Evolutionary conservation across 2,888 invertebrate genomes (phyloP), one percentile per base, ranked within the genome.

Genomic region (Perizoma flavofasciatum): DNA sequence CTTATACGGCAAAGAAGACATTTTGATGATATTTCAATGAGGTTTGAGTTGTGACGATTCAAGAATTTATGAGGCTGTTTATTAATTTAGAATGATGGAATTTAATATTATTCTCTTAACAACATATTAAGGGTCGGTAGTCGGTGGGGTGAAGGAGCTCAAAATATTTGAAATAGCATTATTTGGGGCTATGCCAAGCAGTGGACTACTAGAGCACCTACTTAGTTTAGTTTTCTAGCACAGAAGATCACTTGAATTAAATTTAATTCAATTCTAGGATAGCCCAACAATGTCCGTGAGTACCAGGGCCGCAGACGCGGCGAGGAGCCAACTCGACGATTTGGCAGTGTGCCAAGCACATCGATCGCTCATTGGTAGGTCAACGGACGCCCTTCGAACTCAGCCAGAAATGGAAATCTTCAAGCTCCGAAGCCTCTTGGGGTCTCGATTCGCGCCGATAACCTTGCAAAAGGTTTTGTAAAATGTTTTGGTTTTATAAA

Each of bases 341-440:
- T 72, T 82, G 82, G 82, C 78, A 37, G 10, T 4, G 48, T 7
- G 77, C 81, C 81, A 77, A 65, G 68, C 75, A 66, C 80, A 82
- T 82, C 82, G 82, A 82, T 83, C 79, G 82, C 63, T 73, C 68
- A 73, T 70, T 67, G 69, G 66, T 69, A 64, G 82, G 81, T 80
- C 81, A 79, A 77, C 69, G 80, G 55, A 72, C 79, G 75, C 61
- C 74, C 72, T 74, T 72, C 72, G 58, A 57, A 61, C 56, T 58
- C 44, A 56, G 54, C 65, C 72, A 59, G 74, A 54, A 63, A 72
- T 76, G 77, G 68, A 74, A 61, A 70, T 45, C 52, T 46, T 34
- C 33, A 11, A 11, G 22, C 47, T 50, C 40, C 43, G 34, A 6
- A 44, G 9, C 11, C 44, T 49, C 54, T 43, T 39, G 46, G 46